phyloP scores from a whole-genome alignment of 2,113 vertebrate species.

The Anoplopoma fimbria region DNA sequence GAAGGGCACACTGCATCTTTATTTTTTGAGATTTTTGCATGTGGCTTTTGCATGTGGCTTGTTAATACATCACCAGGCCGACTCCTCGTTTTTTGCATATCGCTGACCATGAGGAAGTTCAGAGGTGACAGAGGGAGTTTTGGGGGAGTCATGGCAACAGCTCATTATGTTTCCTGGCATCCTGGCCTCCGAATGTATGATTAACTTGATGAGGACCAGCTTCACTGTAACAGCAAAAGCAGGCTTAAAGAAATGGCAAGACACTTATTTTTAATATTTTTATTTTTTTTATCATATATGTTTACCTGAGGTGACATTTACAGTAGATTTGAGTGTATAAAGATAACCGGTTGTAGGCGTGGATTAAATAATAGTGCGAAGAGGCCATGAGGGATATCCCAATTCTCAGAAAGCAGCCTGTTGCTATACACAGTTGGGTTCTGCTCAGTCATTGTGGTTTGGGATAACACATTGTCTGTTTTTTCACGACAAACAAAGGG shows the following conservation, averaged over 20 bases:
- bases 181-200: conserved; percentile 42
- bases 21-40: conserved; percentile 11
- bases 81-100: conserved; percentile 15
- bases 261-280: conserved; percentile 26
- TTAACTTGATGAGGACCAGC: conserved; percentile 65
- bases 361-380: background rate
- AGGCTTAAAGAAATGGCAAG: background rate
- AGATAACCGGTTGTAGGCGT: background rate
- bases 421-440: conserved; percentile 9
- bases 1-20: background rate
- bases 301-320: background rate
- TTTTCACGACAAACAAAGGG: conserved; percentile 51
- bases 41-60: conserved; percentile 27
- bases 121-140: conserved; percentile 20
- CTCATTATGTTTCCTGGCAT: background rate
- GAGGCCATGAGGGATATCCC: background rate
- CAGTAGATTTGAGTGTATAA: background rate
- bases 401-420: conserved; percentile 20
- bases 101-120: conserved; percentile 38
- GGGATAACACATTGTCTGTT: conserved; percentile 40
- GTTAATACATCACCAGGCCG: conserved; percentile 64
- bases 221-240: background rate
- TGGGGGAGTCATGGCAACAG: conserved; percentile 54
- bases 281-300: background rate
- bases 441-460: conserved; percentile 41